phyloP scores from a whole-genome alignment of 2,888 invertebrate genomes.

The Arenicola marina region DNA sequence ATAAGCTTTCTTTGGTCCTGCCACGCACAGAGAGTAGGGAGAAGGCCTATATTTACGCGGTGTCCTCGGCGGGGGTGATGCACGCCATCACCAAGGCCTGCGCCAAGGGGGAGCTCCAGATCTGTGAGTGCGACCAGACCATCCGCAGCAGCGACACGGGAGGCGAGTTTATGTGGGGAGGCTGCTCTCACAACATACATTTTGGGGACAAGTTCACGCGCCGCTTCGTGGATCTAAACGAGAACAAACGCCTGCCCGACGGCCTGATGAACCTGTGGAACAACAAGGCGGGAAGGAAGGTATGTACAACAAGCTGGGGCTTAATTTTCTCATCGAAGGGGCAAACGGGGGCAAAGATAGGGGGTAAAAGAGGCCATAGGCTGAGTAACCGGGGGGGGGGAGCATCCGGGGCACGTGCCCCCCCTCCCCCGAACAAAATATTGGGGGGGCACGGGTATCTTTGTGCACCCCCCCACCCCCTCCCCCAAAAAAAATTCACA shows the following conservation, averaged over 20 bases:
- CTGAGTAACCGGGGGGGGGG: too few species aligned
- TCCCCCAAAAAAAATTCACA: too few species aligned
- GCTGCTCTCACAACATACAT: slow-evolving; percentile 78
- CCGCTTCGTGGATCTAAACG: slow-evolving; percentile 80
- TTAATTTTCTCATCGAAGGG: too few species aligned
- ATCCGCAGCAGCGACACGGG: slow-evolving; percentile 72
- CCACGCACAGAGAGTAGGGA: slow-evolving; percentile 85
- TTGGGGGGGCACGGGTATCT: too few species aligned
- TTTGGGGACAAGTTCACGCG: slow-evolving; percentile 86
- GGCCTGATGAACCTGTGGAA: slow-evolving; percentile 90
- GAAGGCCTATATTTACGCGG: slow-evolving; percentile 85
- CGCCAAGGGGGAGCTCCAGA: slow-evolving; percentile 71
- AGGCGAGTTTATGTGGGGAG: slow-evolving; percentile 82
- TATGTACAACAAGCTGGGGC: too few species aligned
- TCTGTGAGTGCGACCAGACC: slow-evolving; percentile 84
- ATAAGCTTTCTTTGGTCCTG: too few species aligned
- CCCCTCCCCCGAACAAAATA: too few species aligned
- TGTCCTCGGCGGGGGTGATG: slow-evolving; percentile 86
- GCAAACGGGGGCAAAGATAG: too few species aligned
- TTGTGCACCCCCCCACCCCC: too few species aligned
- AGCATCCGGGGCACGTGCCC: too few species aligned
- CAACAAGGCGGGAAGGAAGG: slow-evolving; percentile 87
- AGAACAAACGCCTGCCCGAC: slow-evolving; percentile 71
- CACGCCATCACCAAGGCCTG: slow-evolving; percentile 87
- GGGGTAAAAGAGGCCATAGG: too few species aligned